Conservation (phyloP, 2,888 invertebrate species). For the Eudemis profundana region DNA sequence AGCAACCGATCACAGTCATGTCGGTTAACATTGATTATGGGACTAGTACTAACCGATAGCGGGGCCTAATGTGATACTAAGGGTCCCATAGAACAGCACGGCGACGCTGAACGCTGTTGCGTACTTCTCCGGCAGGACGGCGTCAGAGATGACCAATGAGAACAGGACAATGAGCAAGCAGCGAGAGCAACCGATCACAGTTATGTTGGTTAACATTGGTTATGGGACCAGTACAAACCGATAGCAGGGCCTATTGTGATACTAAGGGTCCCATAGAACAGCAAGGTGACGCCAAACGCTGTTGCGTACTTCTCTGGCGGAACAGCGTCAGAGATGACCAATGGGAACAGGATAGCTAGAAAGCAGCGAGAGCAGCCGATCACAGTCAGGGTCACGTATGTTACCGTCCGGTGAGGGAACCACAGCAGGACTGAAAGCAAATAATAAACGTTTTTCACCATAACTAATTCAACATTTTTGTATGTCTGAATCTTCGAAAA, state of each 20-base stretch:
- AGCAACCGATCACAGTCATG: too few relatives aligned
- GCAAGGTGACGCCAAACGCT: too few relatives aligned
- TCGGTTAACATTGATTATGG: background rate
- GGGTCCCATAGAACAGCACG: slow-evolving; percentile 77
- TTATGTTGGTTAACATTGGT: slow-evolving; percentile 11
- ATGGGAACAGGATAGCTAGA: too few relatives aligned
- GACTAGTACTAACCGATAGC: slow-evolving; percentile 70
- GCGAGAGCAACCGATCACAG: slow-evolving; percentile 73
- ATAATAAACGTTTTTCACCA: background rate
- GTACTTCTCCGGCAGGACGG: slow-evolving; percentile 73
- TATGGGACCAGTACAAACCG: too few relatives aligned
- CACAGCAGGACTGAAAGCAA: slow-evolving; percentile 34
- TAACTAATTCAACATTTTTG: too few relatives aligned
- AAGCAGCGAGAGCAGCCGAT: too few relatives aligned
- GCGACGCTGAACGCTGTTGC: slow-evolving; percentile 81
- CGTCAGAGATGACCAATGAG: slow-evolving; percentile 79
- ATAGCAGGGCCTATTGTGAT: too few relatives aligned
- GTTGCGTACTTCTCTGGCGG: too few relatives aligned
- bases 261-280: too few relatives aligned
- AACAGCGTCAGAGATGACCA: too few relatives aligned
- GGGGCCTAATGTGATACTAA: slow-evolving; percentile 74
- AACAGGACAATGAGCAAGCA: slow-evolving; percentile 79
- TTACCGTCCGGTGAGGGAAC: slow-evolving; percentile 14
- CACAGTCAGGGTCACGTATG: too few relatives aligned
- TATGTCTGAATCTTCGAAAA: too few relatives aligned